phyloP scores from a whole-genome alignment of 1,140 invertebrate genomes.

The Trichomalopsis sarcophagae region DNA sequence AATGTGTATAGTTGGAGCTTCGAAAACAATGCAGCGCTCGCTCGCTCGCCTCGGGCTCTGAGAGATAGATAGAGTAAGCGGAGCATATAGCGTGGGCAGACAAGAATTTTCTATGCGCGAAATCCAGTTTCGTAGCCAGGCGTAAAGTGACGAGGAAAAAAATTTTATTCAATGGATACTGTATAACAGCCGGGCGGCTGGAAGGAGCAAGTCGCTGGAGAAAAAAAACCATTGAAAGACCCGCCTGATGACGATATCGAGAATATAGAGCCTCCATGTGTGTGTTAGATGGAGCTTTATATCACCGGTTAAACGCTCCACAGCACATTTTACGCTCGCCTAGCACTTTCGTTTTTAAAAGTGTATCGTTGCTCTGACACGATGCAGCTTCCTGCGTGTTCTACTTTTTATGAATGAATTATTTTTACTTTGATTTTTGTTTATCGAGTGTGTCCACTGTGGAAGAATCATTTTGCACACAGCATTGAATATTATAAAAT shows the following conservation, averaged over 20 bases:
- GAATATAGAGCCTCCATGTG: neutral
- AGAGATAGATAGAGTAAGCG: neutral
- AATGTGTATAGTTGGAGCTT: neutral
- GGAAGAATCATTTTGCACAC: too few relatives aligned
- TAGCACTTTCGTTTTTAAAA: neutral
- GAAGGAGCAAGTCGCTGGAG: neutral
- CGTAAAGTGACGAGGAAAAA: neutral
- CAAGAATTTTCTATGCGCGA: constrained; percentile 12
- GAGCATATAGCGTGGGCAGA: neutral
- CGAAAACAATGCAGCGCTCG: neutral
- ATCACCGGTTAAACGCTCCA: neutral
- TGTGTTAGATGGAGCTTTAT: neutral
- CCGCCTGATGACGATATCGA: neutral
- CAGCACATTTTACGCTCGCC: neutral
- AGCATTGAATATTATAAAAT: too few relatives aligned
- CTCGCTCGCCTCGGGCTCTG: neutral
- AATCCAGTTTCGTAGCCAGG: neutral
- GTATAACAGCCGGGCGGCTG: neutral
- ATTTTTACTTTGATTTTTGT: too few relatives aligned
- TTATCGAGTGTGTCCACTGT: too few relatives aligned
- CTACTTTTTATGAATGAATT: too few relatives aligned
- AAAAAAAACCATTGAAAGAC: constrained; percentile 4
- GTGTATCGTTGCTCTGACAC: too few relatives aligned
- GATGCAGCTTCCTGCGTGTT: too few relatives aligned
- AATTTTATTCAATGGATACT: neutral